A percentile compares a stretch with the other conserved stretches of the same genome.
Conservation (phyloP, 2,888 invertebrate genomes). For the Drosophila paramelanica region DNA sequence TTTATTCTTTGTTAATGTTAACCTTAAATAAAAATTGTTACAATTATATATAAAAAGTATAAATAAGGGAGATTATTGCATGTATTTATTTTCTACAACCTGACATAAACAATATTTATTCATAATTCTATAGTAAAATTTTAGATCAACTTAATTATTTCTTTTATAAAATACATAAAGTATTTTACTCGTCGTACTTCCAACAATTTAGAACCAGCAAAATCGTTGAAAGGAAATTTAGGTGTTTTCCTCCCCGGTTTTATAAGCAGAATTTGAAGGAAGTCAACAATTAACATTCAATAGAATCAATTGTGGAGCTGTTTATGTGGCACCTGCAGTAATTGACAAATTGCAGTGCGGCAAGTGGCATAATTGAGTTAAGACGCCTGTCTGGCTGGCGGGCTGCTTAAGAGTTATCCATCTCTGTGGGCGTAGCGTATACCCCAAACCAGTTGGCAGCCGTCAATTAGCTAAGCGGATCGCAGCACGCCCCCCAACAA, state of each 20-base stretch:
- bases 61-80: too few relatives aligned
- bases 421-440: conserved; percentile 67
- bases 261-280: conserved; percentile 1
- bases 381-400: conserved; percentile 29
- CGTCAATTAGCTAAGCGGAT: conserved; percentile 80
- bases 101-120: too few relatives aligned
- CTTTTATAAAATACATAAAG: too few relatives aligned
- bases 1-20: too few relatives aligned
- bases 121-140: too few relatives aligned
- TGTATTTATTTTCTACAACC: too few relatives aligned
- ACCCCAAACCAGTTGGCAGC: conserved; percentile 72
- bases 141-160: too few relatives aligned
- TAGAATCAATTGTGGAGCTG: conserved; percentile 34
- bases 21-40: too few relatives aligned
- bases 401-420: conserved; percentile 68
- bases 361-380: conserved; percentile 77
- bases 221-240: too few relatives aligned
- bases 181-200: too few relatives aligned
- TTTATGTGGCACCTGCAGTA: conserved; percentile 50
- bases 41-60: too few relatives aligned
- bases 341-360: conserved; percentile 78
- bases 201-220: too few relatives aligned
- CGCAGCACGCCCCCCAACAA: conserved; percentile 65
- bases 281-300: conserved; percentile 25
- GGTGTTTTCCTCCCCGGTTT: neutral